Evolutionary conservation across 2,797 vertebrate species (phyloP).

Genomic region (Gobionotothen gibberifrons): DNA sequence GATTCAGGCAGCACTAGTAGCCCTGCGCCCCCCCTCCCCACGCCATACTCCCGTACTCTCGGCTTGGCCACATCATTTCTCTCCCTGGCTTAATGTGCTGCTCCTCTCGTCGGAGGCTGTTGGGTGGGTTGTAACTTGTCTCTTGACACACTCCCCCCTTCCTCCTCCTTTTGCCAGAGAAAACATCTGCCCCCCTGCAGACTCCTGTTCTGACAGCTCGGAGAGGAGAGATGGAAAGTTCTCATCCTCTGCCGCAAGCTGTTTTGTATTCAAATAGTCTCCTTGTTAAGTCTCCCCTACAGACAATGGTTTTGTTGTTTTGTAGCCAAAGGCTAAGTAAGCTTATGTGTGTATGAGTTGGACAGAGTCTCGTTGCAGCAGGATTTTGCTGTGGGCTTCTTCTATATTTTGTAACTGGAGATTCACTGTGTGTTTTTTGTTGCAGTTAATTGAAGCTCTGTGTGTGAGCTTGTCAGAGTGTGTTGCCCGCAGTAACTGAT

Average conservation of each 20-base stretch:
- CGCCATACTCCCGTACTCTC: slow-evolving; percentile 32
- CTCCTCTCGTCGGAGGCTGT: slow-evolving; percentile 64
- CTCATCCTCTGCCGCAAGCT: slow-evolving; percentile 65
- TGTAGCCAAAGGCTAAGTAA: slow-evolving; percentile 60
- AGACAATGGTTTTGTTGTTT: slow-evolving; percentile 54
- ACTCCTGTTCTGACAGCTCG: slow-evolving; percentile 65
- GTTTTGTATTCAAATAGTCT: slow-evolving; percentile 74
- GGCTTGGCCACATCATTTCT: slow-evolving; percentile 69
- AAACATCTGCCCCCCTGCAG: slow-evolving; percentile 68
- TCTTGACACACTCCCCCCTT: slow-evolving; percentile 53
- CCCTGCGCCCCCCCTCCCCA: slow-evolving; percentile 3
- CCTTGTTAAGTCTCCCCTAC: slow-evolving; percentile 69
- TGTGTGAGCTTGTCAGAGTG: slow-evolving; percentile 52
- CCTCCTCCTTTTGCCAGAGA: slow-evolving; percentile 55
- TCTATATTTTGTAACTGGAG: slow-evolving; percentile 27
- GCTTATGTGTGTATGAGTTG: slow-evolving; percentile 34
- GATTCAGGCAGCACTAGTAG: slow-evolving; percentile 63
- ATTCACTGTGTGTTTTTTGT: slow-evolving; percentile 1
- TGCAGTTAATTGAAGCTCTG: slow-evolving; percentile 50
- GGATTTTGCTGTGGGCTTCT: slow-evolving; percentile 34
- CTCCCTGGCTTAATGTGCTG: slow-evolving; percentile 73
- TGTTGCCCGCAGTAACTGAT: slow-evolving; percentile 63
- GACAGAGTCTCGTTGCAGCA: slow-evolving; percentile 28
- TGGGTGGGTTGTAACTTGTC: slow-evolving; percentile 74
- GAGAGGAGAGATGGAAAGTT: slow-evolving; percentile 74